These are phyloP conservation scores for Machimus rusticus DNA, from an alignment of 2,888 invertebrate genomes.

Conservation along the genomic window DNA sequence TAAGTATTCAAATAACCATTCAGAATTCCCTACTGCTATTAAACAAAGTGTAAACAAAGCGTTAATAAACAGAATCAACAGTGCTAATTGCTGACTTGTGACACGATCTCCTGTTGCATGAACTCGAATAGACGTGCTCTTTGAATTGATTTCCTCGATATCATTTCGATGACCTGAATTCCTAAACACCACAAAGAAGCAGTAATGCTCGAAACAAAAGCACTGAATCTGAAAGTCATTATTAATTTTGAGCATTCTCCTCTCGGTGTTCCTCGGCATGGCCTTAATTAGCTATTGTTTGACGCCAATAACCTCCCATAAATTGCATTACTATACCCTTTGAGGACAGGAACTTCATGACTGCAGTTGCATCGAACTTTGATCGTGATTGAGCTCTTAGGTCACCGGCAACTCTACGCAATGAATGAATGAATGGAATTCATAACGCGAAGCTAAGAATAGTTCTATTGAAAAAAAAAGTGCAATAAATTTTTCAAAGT, in stretches of 20 bases:
- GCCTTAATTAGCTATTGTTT: background rate
- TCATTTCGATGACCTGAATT: background rate
- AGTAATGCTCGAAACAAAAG: background rate
- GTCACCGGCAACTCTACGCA: background rate
- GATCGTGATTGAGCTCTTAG: background rate
- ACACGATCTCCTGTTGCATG: background rate
- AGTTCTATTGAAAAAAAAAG: background rate
- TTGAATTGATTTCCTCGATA: background rate
- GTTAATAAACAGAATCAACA: background rate
- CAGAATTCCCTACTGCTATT: too few relatives aligned
- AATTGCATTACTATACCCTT: background rate
- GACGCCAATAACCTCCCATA: background rate
- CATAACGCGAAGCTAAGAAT: background rate
- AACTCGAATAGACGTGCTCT: background rate
- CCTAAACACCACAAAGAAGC: background rate
- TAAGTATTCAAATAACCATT: background rate
- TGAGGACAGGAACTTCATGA: background rate
- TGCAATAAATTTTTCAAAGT: background rate
- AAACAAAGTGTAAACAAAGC: background rate
- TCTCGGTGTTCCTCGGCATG: background rate
- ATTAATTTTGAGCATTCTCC: background rate
- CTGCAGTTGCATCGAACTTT: background rate
- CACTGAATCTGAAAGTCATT: background rate
- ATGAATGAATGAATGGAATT: background rate
- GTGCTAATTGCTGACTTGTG: background rate